A percentile compares a stretch with the other conserved stretches of the same genome.
Evolutionary conservation across 2,888 invertebrate genomes (phyloP).

Genomic region (Hoplodrina ambigua): DNA sequence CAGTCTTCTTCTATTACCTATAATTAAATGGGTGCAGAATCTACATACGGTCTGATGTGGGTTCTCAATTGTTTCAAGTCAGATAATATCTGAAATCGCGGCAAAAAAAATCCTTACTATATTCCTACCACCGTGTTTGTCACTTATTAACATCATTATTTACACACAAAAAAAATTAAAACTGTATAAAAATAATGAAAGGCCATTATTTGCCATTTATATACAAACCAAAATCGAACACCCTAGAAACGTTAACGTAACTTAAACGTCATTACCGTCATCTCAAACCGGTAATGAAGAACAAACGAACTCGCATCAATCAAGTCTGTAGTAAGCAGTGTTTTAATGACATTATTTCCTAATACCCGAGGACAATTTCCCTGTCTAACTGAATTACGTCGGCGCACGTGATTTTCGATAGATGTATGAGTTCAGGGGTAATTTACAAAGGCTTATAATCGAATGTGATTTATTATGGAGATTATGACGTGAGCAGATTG

Average conservation of each 20-base stretch:
- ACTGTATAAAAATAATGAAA: no score
- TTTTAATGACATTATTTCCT: slow-evolving; percentile 87
- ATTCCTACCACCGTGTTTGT: no score
- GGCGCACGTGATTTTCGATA: slow-evolving; percentile 60
- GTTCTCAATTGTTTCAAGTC: no score
- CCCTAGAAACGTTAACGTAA: slow-evolving; percentile 41
- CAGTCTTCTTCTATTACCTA: no score
- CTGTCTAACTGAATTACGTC: slow-evolving; percentile 69
- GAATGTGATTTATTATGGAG: slow-evolving; percentile 51
- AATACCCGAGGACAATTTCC: slow-evolving; percentile 76
- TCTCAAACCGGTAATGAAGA: slow-evolving; percentile 67
- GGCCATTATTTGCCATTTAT: neutral
- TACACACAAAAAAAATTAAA: neutral
- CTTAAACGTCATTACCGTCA: slow-evolving; percentile 56
- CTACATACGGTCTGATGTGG: no score
- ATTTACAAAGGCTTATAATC: slow-evolving; percentile 62
- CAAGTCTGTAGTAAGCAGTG: slow-evolving; percentile 72
- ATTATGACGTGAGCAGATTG: slow-evolving; percentile 21
- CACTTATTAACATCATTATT: neutral
- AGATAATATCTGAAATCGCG: no score
- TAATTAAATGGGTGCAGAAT: no score
- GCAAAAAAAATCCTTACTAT: no score
- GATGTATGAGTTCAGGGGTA: slow-evolving; percentile 48
- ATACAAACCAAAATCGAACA: slow-evolving; percentile 29
- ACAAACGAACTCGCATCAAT: slow-evolving; percentile 81